A percentile compares a stretch with the other conserved stretches of the same genome.
Evolutionary conservation across 2,797 vertebrate species (phyloP).

Genomic region (Euphonia xanthogaster): DNA sequence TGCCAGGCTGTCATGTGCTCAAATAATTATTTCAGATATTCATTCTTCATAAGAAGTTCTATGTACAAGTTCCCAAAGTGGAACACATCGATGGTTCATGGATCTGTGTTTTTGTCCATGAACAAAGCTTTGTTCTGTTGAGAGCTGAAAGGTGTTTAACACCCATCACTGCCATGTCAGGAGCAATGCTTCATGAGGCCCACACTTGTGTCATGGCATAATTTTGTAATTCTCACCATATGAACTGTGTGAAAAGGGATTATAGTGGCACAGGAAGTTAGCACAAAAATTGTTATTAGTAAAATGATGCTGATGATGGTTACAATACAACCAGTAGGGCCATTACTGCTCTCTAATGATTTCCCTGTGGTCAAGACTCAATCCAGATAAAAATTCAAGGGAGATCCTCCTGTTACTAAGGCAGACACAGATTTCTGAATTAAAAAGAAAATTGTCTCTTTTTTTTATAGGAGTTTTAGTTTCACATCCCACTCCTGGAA

Average conservation of each 20-base stretch:
- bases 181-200: neutral
- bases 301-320: neutral
- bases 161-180: neutral
- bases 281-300: neutral
- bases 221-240: neutral
- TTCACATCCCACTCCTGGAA: neutral
- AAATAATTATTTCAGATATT: conserved; percentile 61
- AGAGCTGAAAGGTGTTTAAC: neutral
- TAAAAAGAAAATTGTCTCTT: neutral
- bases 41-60: conserved; percentile 31
- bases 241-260: neutral
- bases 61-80: neutral
- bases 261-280: neutral
- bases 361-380: neutral
- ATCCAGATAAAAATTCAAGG: neutral
- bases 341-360: neutral
- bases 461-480: neutral
- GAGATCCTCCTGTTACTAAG: neutral
- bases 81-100: conserved; percentile 5
- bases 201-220: neutral
- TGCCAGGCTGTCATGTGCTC: conserved; percentile 41
- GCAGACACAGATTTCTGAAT: neutral
- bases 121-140: neutral
- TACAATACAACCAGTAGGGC: neutral
- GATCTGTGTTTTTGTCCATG: neutral